Evolutionary conservation across 2,113 vertebrate species (phyloP), one percentile per base, ranked within the genome.

Genomic region (Pluvialis apricaria): DNA sequence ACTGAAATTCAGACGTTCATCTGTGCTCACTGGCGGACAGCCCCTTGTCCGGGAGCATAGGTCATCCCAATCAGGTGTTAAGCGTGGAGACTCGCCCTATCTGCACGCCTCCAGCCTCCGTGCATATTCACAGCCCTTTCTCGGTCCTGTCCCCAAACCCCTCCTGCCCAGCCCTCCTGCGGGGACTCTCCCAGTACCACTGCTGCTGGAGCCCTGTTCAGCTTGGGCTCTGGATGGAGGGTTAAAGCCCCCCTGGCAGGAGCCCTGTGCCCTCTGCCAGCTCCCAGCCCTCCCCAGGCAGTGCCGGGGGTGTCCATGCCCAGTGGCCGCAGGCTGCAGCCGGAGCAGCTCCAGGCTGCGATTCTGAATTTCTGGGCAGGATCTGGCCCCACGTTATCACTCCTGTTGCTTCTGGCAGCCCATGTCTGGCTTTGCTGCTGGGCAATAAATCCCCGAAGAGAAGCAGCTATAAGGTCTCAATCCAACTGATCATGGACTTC

Each of bases 21-120:
- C 94, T 72, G 0, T 68, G 71, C 47, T 38, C 77, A 18, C 72
- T 66, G 58, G 61, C 61, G 85, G 49, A 72, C 49, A 61, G 71
- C 36, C 72, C 36, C 88, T 95, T 96, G 92, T 96, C 85, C 84
- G 82, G 82, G 68, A 96, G 85, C 94, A 96, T n/a, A 97, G 96
- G 96, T 92, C 97, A 94, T 51, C 87, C 61, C 84, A 84, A 90
- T 96, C 96, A 96, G 86, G 85, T 73, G 94, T 5, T 69, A 96
- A 92, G 89, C 40, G 13, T 65, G 85, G 60, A 87, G 82, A 66
- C 60, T 65, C 62, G 2, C 70, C 51, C 75, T 80, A 16, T 70
- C 87, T 87, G 71, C 66, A 40, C 1, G 6, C 36, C 89, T 69
- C 66, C 65, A 5, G 54, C 69, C 88, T 60, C 18, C 2, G 6